A percentile compares a stretch with the other conserved stretches of the same genome.
These are phyloP conservation scores for Polyploca ridens DNA, from an alignment of 2,888 invertebrate species.

Conservation along the genomic window DNA sequence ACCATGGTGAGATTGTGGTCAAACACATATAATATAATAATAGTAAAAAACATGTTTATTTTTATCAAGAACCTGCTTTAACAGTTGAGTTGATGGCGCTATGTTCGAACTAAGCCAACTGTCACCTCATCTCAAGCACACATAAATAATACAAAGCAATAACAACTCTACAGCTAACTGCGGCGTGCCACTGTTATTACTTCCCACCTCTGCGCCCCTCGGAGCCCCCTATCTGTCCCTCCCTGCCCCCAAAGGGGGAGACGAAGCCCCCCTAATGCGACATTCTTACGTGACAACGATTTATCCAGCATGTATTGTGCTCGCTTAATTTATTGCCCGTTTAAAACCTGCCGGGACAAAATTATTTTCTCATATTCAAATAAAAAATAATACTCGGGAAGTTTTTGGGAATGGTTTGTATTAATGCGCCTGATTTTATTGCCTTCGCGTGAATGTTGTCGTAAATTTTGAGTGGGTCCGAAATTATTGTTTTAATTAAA, in stretches of 20 bases:
- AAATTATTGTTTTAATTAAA: not conserved
- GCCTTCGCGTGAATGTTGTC: constrained; percentile 7
- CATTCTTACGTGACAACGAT: constrained; percentile 84
- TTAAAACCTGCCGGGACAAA: constrained; percentile 66
- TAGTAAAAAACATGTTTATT: too few relatives aligned
- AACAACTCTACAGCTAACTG: constrained; percentile 74
- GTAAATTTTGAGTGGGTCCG: not conserved
- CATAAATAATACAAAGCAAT: constrained; percentile 80
- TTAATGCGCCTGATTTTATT: constrained; percentile 10
- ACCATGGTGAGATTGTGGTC: too few relatives aligned
- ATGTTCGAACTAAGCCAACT: constrained; percentile 52
- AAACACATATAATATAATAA: too few relatives aligned
- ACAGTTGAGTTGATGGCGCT: too few relatives aligned
- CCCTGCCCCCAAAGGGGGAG: constrained; percentile 17
- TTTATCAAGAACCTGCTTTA: too few relatives aligned
- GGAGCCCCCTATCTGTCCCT: constrained; percentile 21
- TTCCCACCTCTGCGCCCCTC: constrained; percentile 47
- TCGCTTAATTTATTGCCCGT: constrained; percentile 73
- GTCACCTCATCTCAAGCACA: constrained; percentile 61
- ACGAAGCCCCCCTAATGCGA: constrained; percentile 61
- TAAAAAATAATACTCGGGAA: constrained; percentile 47
- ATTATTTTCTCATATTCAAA: constrained; percentile 66
- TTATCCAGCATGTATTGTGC: constrained; percentile 81
- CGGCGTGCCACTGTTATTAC: constrained; percentile 77
- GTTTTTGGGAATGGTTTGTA: constrained; percentile 10